Base-by-base conservation (phyloP, 2,113 vertebrate species). In the Todiramphus chloris region DNA sequence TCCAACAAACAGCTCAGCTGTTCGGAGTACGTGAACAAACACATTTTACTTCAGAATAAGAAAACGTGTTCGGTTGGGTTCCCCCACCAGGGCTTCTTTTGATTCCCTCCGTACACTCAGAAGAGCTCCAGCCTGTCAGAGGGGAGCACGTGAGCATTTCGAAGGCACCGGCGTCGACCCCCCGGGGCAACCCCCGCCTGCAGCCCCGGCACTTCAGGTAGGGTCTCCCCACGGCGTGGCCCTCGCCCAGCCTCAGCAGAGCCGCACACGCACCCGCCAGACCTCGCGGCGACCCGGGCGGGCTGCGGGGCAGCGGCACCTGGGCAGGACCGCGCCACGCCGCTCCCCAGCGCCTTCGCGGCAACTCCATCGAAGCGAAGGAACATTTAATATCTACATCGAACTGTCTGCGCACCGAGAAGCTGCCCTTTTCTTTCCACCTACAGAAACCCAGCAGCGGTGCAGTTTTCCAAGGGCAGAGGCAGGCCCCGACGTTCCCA, bases 91-190 rank as follows among this genome's bases (percentile, higher is more conserved):
- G 9, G 6, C 50, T 82, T 41, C 6, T 37, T 55, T 43, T 25
- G 25, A 35, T 13, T 37, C 3, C 16, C 17, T n/a, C 58, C 1
- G 11, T 1, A 10, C 14, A 4, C 31, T 30, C 1, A 9, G 9
- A 16, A 46, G 33, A 35, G 23, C 44, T 31, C 2, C 50, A 39
- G 27, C 41, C 66, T 5, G 30, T 7, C 2, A 4, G 13, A 15
- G 44, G 9, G 44, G 15, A 55, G 16, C 51, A 13, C 7, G 33
- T 0, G 13, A 27, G 10, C 0, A 1, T 37, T 13, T 1, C 0
- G 35, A 62, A 11, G 46, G n/a, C 28, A 6, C 46, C 18, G 19
- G 3, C 10, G 53, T 0, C 4, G 21, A 9, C 5, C 37, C 51
- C 4, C 14, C 0, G 21, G 25, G 16, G 10, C n/a, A 27, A 4